Evolutionary conservation across 2,797 vertebrate species (phyloP).

Genomic region (Sardinella longiceps): DNA sequence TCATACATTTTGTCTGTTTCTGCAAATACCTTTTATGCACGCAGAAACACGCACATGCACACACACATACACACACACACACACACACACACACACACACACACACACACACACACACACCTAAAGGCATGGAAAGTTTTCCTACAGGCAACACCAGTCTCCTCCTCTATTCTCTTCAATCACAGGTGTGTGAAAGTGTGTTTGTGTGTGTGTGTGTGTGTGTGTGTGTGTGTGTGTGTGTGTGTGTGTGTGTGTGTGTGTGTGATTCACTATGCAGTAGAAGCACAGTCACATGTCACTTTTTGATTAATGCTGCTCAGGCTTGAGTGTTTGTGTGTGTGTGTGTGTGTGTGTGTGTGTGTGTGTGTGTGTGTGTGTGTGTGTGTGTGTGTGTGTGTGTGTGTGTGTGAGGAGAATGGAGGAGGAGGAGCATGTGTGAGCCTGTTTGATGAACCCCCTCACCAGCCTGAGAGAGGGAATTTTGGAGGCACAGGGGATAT

Average conservation of each 20-base stretch:
- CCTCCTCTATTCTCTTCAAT: background rate
- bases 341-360: slow-evolving; percentile 31
- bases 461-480: background rate
- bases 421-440: slow-evolving; percentile 33
- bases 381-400: slow-evolving; percentile 11
- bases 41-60: no score
- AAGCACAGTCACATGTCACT: background rate
- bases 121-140: background rate
- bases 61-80: no score
- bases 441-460: slow-evolving; percentile 33
- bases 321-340: background rate
- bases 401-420: background rate
- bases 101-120: background rate
- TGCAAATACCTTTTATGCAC: background rate
- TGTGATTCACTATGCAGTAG: background rate
- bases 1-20: background rate
- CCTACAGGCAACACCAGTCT: background rate
- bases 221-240: slow-evolving; percentile 26
- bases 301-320: background rate
- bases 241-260: slow-evolving; percentile 20
- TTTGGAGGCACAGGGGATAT: background rate
- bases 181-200: background rate
- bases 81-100: no score
- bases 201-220: background rate
- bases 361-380: slow-evolving; percentile 34